Conservation (phyloP, 64 coral and sea anemone species). For the Catalaphyllia jardinei region DNA sequence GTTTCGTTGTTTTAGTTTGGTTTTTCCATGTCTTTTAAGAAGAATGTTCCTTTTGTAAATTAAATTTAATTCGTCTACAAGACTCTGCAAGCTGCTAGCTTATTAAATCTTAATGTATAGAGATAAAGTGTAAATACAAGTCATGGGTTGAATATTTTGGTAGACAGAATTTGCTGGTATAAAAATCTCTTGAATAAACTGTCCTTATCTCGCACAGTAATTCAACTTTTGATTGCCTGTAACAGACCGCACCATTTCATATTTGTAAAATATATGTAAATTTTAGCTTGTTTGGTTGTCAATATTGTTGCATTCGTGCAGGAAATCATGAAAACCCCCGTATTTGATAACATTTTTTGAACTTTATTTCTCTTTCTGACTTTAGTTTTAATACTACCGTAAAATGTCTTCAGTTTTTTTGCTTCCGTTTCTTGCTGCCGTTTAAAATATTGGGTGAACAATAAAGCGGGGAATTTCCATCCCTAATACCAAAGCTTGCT, state of each 20-base stretch:
- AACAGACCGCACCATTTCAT: not conserved
- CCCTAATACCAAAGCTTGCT: too few relatives aligned
- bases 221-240: not conserved
- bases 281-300: not conserved
- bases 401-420: not conserved
- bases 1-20: not conserved
- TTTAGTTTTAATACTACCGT: not conserved
- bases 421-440: not conserved
- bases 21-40: not conserved
- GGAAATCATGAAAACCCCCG: not conserved
- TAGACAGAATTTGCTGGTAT: not conserved
- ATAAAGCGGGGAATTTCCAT: too few relatives aligned
- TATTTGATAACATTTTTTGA: not conserved
- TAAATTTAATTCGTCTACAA: not conserved
- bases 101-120: not conserved
- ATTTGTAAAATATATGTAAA: not conserved
- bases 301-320: not conserved
- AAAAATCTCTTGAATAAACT: not conserved
- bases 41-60: not conserved
- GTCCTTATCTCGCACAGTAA: not conserved
- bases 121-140: conserved; percentile 22
- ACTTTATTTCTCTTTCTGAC: not conserved
- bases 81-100: not conserved
- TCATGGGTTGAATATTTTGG: not conserved
- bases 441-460: too few relatives aligned